Evolutionary conservation across 2,888 invertebrate genomes (phyloP), one percentile per base, ranked within the genome.

Genomic region (Papilio demoleus): DNA sequence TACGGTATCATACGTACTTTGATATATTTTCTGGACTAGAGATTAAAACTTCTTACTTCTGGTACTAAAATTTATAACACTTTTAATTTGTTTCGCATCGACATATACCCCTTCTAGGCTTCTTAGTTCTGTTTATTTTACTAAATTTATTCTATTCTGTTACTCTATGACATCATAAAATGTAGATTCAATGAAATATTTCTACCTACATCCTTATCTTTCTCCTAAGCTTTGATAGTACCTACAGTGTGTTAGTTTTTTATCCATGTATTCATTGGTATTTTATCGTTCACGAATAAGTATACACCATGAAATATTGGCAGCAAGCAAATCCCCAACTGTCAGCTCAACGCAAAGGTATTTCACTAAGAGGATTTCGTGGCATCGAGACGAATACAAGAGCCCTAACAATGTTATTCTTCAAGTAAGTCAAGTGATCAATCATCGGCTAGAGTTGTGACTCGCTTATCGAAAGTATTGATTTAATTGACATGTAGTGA

Each of bases 321-420:
- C 40, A 53, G 74, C 67, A 74, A 65, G 63, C 66, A 76, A 74
- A 76, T 74, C 71, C 70, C 27, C 65, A 74, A 74, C 73, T 75
- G 76, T 77, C 77, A 78, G 75, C 73, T 75, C 31, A n/a, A 76
- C 76, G 76, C 72, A 75, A 76, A 78, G 58, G 27, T 68, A 59
- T 59, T 68, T 74, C 77, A 80, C 73, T 88, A 86, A 88, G 86
- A 85, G 86, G 87, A 88, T 90, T 90, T 86, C 73, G 83, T 82
- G 75, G 80, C 84, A 83, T 79, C 82, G 83, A 87, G 85, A 86
- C 86, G 85, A 87, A 88, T 88, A 91, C 89, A 88, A 87, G 87
- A 81, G 84, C 82, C 79, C 82, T 87, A 87, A 88, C 90, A 92
- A 87, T 90, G 90, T 91, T 91, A 90, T 92, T 92, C 84, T 83